Conservation (phyloP, 2,888 invertebrate species). For the Drosophila cyrtoloma region DNA sequence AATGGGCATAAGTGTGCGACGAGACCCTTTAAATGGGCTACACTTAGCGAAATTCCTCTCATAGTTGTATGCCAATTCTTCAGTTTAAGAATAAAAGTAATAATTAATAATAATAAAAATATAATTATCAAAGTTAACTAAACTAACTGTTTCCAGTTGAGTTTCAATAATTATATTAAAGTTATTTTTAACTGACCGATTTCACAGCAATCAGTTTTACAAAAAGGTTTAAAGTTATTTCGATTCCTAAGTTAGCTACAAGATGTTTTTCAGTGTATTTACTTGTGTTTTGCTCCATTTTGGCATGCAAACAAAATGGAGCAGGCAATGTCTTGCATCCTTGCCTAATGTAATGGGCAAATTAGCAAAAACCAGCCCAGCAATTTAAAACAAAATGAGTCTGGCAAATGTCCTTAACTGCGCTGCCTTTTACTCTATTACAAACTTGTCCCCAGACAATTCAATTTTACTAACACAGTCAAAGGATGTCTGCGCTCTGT, state of each 20-base stretch:
- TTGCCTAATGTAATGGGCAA: conserved; percentile 68
- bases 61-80: not conserved
- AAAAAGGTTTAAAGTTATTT: not conserved
- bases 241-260: not conserved
- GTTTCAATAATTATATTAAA: not conserved
- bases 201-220: not conserved
- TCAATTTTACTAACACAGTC: conserved; percentile 69
- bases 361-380: conserved; percentile 78
- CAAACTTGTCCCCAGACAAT: conserved; percentile 80
- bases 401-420: conserved; percentile 57
- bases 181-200: not conserved
- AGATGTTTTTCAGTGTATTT: conserved; percentile 14
- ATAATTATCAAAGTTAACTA: not conserved
- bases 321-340: conserved; percentile 8
- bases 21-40: conserved; percentile 19
- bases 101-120: too few species aligned
- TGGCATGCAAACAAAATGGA: conserved; percentile 29
- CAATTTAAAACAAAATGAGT: conserved; percentile 72
- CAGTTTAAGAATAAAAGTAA: not conserved
- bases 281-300: conserved; percentile 16
- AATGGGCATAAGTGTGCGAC: conserved; percentile 71
- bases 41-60: conserved; percentile 47
- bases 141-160: not conserved
- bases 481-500: conserved; percentile 23
- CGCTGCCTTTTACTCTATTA: conserved; percentile 63